These are phyloP conservation scores for Ceratina australensis DNA, from an alignment of 1,140 invertebrate genomes.

Conservation along the genomic window DNA sequence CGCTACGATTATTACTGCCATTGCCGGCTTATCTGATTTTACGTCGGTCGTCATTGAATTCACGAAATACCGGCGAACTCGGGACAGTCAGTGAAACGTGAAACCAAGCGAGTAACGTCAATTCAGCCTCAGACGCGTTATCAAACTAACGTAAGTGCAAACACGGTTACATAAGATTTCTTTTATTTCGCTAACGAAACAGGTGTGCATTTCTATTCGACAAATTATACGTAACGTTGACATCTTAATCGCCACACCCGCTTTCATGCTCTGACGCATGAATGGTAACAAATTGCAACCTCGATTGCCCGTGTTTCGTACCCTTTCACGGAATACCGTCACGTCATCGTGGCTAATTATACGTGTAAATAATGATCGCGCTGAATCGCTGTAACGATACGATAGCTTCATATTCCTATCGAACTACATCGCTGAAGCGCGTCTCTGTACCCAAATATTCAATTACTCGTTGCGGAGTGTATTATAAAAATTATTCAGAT, in stretches of 20 bases:
- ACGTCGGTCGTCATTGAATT: not conserved
- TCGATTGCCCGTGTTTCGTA: not conserved
- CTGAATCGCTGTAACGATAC: not conserved
- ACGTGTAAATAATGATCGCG: not conserved
- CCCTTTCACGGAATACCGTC: not conserved
- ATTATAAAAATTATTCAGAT: too few relatives aligned
- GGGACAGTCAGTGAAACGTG: not conserved
- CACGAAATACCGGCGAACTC: not conserved
- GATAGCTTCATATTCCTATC: not conserved
- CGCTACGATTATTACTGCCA: not conserved
- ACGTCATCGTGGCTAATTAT: not conserved
- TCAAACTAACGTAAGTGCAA: not conserved
- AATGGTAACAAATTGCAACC: not conserved
- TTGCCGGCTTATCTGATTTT: conserved; percentile 18
- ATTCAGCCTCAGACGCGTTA: not conserved
- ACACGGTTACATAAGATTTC: not conserved
- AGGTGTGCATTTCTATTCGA: not conserved
- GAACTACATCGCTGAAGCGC: not conserved
- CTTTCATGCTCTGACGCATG: too few relatives aligned
- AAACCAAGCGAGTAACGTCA: not conserved
- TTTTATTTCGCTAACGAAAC: not conserved
- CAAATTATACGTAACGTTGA: not conserved
- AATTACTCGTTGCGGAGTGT: not conserved
- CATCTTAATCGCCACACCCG: not conserved
- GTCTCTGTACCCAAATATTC: not conserved